These are phyloP conservation scores for Condylura cristata DNA, from an alignment of 2,113 vertebrate species.

Conservation along the genomic window DNA sequence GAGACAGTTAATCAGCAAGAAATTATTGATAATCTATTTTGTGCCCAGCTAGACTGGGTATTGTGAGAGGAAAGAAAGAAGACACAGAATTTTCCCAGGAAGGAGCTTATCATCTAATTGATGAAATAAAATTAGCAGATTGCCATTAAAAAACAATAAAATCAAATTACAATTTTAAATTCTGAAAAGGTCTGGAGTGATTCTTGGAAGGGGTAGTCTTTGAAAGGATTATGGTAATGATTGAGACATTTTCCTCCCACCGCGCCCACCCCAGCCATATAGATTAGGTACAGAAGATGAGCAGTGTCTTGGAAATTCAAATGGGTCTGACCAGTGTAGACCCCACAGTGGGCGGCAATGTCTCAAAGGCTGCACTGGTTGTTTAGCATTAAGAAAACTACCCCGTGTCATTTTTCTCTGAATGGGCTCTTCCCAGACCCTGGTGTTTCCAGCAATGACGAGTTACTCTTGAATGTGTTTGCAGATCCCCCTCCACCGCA, in stretches of 20 bases:
- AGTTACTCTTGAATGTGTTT: constrained; percentile 64
- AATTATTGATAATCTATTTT: constrained; percentile 13
- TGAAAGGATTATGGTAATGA: no score
- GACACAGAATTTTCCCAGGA: not conserved
- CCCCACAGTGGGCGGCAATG: not conserved
- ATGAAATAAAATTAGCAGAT: constrained; percentile 49
- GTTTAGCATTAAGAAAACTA: not conserved
- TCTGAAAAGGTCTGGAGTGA: not conserved
- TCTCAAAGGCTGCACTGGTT: not conserved
- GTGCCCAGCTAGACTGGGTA: not conserved
- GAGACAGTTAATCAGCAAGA: constrained; percentile 28
- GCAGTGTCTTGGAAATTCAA: not conserved
- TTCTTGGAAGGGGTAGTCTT: not conserved
- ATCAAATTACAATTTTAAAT: constrained; percentile 17
- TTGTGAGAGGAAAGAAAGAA: constrained; percentile 13
- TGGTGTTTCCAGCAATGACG: constrained; percentile 6
- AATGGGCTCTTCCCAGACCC: accelerated
- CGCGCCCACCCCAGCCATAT: accelerated
- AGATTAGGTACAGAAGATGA: no score
- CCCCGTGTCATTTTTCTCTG: not conserved
- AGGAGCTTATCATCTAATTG: constrained; percentile 27
- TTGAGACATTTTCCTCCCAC: no score
- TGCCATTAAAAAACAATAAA: constrained; percentile 44
- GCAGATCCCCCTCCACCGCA: constrained; percentile 85
- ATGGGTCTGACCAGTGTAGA: no score